Percentiles rank a stretch among this genome's conserved stretches.
Evolutionary conservation across 2,888 invertebrate genomes (phyloP).

Genomic region (Philhelius pedissequus): DNA sequence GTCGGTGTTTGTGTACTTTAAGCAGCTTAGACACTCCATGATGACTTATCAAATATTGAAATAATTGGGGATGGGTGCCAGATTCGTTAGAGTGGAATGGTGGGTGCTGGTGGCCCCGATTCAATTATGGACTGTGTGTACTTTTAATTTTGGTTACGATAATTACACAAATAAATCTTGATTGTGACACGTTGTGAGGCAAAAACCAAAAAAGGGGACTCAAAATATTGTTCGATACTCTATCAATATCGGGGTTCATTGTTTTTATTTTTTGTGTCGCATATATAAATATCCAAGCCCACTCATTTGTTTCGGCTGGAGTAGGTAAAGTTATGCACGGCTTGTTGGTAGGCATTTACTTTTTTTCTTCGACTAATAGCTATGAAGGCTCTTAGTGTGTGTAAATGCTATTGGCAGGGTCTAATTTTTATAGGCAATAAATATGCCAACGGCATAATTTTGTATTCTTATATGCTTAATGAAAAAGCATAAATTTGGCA

Average conservation of each 20-base stretch:
- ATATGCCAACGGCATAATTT: constrained; percentile 62
- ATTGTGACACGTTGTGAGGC: constrained; percentile 50
- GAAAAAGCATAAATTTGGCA: constrained; percentile 64
- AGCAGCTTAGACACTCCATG: constrained; percentile 4
- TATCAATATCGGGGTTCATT: not conserved
- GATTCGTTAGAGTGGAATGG: too few species aligned
- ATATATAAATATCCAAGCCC: constrained; percentile 2
- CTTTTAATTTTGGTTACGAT: constrained; percentile 50
- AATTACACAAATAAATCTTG: constrained; percentile 61
- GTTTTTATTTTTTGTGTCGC: constrained; percentile 18
- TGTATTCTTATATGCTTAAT: constrained; percentile 44
- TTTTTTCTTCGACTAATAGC: constrained; percentile 33
- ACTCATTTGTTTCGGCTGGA: constrained; percentile 37
- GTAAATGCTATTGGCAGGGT: constrained; percentile 29
- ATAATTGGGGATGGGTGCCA: constrained; percentile 45
- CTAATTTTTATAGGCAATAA: constrained; percentile 65
- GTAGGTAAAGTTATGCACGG: constrained; percentile 41
- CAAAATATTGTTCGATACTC: constrained; percentile 43
- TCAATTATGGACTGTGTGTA: constrained; percentile 42
- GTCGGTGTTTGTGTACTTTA: not conserved
- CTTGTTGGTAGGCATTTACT: constrained; percentile 45
- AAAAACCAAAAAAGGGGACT: constrained; percentile 40
- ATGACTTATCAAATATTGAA: constrained; percentile 19
- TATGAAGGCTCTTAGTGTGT: not conserved
- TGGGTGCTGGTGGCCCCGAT: not conserved